Percentiles rank a stretch among this genome's conserved stretches.
These are phyloP conservation scores for Euplexia lucipara DNA, from an alignment of 2,888 invertebrate species.

Conservation along the genomic window DNA sequence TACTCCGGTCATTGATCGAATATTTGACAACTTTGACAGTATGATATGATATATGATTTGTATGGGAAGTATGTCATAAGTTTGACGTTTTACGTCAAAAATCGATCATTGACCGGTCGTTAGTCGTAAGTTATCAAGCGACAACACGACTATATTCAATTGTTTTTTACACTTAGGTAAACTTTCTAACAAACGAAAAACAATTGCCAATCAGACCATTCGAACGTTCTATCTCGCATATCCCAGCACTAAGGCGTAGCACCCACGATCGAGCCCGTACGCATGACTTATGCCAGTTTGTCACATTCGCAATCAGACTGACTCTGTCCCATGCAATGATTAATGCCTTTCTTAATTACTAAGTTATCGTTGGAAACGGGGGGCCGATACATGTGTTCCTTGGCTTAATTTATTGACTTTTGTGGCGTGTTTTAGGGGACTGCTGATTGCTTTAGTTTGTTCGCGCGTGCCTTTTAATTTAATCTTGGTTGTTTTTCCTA, in stretches of 20 bases:
- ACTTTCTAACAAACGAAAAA: background rate
- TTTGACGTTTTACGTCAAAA: no score
- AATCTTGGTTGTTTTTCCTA: constrained; percentile 57
- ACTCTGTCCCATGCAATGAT: constrained; percentile 85
- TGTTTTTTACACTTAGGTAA: background rate
- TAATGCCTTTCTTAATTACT: constrained; percentile 90
- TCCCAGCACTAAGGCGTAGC: constrained; percentile 69
- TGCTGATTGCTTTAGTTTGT: constrained; percentile 67
- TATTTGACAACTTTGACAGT: no score
- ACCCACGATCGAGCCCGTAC: constrained; percentile 71
- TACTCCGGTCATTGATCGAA: no score
- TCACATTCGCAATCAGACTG: constrained; percentile 84
- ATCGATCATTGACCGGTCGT: no score
- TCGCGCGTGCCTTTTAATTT: constrained; percentile 66
- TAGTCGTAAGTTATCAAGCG: no score
- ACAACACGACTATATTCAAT: background rate
- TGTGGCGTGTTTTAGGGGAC: constrained; percentile 73
- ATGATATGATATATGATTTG: no score
- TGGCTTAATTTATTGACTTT: constrained; percentile 88
- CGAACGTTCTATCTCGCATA: constrained; percentile 34
- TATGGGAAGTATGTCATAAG: no score
- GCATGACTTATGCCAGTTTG: constrained; percentile 87
- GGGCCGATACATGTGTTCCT: constrained; percentile 85
- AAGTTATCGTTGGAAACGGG: constrained; percentile 83
- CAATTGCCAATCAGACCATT: background rate